phyloP scores from a whole-genome alignment of 1,140 invertebrate species.

The Hyposmocoma kahamanoa region DNA sequence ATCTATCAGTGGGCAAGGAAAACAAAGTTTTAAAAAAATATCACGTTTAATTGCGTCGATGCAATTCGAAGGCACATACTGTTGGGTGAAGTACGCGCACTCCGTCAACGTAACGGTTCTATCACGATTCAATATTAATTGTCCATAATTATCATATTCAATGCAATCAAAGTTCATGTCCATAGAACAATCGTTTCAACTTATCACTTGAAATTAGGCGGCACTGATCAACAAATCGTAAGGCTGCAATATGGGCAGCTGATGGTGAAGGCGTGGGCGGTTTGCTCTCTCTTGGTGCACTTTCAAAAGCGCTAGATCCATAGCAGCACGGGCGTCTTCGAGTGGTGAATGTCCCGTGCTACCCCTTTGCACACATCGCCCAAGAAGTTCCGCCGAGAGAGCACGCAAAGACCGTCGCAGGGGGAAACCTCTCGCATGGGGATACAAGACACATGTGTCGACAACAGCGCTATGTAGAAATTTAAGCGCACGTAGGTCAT shows the following conservation, averaged over 20 bases:
- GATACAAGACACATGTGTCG: conserved; percentile 91
- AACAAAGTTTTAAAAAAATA: conserved; percentile 53
- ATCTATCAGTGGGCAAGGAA: not conserved
- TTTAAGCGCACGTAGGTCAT: conserved; percentile 90
- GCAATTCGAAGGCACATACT: conserved; percentile 72
- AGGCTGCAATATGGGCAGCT: conserved; percentile 45
- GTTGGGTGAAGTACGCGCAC: conserved; percentile 49
- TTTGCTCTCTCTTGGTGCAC: conserved; percentile 74
- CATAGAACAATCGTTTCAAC: conserved; percentile 39
- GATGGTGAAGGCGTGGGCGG: conserved; percentile 17
- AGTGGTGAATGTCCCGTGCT: conserved; percentile 86
- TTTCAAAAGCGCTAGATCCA: conserved; percentile 88
- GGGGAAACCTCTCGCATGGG: conserved; percentile 85
- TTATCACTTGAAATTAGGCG: conserved; percentile 52
- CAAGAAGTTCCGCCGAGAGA: conserved; percentile 80
- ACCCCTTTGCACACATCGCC: conserved; percentile 87
- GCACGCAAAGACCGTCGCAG: conserved; percentile 85
- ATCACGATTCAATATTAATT: no score
- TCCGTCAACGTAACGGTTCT: conserved; percentile 64
- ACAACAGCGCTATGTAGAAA: conserved; percentile 89
- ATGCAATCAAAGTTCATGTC: conserved; percentile 30
- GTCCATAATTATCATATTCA: conserved; percentile 33
- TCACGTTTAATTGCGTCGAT: conserved; percentile 69
- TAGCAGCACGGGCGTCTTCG: conserved; percentile 89
- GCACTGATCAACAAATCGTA: conserved; percentile 60